Base-by-base conservation (phyloP, 2,888 invertebrate genomes). In the Lydus trimaculatus region DNA sequence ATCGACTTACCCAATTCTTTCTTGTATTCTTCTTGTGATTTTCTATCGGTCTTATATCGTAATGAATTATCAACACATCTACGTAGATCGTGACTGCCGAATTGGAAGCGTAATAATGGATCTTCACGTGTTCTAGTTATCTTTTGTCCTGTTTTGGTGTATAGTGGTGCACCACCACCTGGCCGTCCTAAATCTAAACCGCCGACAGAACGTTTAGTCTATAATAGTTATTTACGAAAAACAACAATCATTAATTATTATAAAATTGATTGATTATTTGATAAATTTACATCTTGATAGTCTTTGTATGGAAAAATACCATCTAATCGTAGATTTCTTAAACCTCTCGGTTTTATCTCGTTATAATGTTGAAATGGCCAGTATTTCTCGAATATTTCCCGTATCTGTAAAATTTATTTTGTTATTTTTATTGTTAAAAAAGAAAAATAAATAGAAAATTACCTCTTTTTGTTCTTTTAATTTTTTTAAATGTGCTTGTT, bases 331-430 rank as follows among this genome's bases (percentile, higher is more conserved):
- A 94, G 87, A 79, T 94, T 91, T 77, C 90, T 88, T 79, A 91
- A 90, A 23, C 93, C 89, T 66, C 84, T 74, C 7, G 84, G 83
- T 76, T 82, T 81, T 31, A 75, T 76, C 39, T 79, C 75, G 9
- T 17, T 71, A 0, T 69, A 69, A 68, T 90, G 88, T 5, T 93
- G 93, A 92, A 93, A 94, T 8, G 94, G 94, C 85, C 91, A 91
- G 82, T 92, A 93, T 73, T 89, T 89, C 69, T 90, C 88, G 85
- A 92, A 88, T 86, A 93, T 90, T 78, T 90, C 89, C 66, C 90
- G 89, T 72, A 90, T 86, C 91, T 91, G 80, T 33, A 75, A 58
- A 59, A 59, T 36, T 31, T 48, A 25, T 20, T 64, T 64, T 20
- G 15, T 15, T 43, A 33, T 58, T 52, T 43, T 17, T 43, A 0